Evolutionary conservation across 2,888 invertebrate species (phyloP).

Genomic region (Quadroppia sp.): DNA sequence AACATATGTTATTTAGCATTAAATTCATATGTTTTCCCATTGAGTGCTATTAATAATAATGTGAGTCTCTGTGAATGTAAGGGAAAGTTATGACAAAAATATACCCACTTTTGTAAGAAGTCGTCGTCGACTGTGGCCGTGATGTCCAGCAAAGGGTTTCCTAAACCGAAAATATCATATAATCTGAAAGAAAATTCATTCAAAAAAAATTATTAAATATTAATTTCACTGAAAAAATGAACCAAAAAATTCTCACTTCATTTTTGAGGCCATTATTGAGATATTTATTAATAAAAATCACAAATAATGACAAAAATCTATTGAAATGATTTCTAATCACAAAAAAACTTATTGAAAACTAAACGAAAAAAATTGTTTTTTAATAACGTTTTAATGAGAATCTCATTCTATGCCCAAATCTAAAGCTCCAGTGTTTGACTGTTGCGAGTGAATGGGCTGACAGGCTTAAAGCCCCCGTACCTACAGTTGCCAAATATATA

Average conservation of each 20-base stretch:
- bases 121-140: conserved; percentile 71
- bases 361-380: not conserved
- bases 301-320: not conserved
- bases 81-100: not conserved
- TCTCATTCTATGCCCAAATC: not conserved
- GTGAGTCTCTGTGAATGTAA: too few species aligned
- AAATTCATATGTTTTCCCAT: too few species aligned
- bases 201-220: not conserved
- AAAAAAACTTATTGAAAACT: not conserved
- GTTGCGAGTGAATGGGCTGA: not conserved
- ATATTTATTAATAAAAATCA: not conserved
- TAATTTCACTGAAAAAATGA: not conserved
- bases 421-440: not conserved
- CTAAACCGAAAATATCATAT: conserved; percentile 70
- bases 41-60: too few species aligned
- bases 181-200: conserved; percentile 5
- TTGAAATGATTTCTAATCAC: not conserved
- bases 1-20: too few species aligned
- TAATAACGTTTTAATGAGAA: not conserved
- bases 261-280: conserved; percentile 6
- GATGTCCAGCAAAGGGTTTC: conserved; percentile 94
- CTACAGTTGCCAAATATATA: conserved; percentile 21
- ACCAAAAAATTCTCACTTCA: too few species aligned
- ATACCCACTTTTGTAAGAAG: conserved; percentile 72
- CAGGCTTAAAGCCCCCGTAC: not conserved